Evolutionary conservation across 1,140 invertebrate species (phyloP), one percentile per base, ranked within the genome.

Genomic region (Limonius californicus): DNA sequence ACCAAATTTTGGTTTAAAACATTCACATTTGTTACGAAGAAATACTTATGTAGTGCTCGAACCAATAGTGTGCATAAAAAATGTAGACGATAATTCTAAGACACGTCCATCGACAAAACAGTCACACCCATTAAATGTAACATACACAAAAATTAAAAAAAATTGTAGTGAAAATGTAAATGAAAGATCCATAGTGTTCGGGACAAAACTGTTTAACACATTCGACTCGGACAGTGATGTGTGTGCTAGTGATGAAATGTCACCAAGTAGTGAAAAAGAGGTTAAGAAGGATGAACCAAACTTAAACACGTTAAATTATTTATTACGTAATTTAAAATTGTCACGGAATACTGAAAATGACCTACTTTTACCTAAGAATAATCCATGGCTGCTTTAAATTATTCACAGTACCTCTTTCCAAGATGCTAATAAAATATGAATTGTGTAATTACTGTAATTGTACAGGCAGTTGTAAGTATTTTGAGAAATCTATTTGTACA

Each of bases 31-130:
- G 16, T 18, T 18, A 18, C 2, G 16, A 50, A 50, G 45, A 21
- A 19, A 50, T 18, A 50, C 59, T 0, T 61, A 61, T 45, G 20
- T 55, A 18, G 59, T 61, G 12, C 20, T 61, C 6, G 59, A 61
- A 32, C 59, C 59, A 6, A 11, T 61, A 16, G 39, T 61, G 7
- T 61, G 50, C 11, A 55, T 55, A 39, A 43, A 27, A 20, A n/a
- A 53, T 1, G 42, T 20, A 30, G 20, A 19, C 2, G 45, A 55
- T 45, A n/a, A n/a, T n/a, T 45, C n/a, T 18, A n/a, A 20, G 20
- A 59, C 43, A 30, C 23, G 23, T 27, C 23, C 23, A 4, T 12
- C 35, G 2, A 39, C 35, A 39, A 14, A 9, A n/a, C 4, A 4
- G 11, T 6, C 11, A 11, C 8, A 39, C 8, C 2, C 35, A 2